These are phyloP conservation scores for Volucella zonaria DNA, from an alignment of 2,888 invertebrate species.

Conservation along the genomic window DNA sequence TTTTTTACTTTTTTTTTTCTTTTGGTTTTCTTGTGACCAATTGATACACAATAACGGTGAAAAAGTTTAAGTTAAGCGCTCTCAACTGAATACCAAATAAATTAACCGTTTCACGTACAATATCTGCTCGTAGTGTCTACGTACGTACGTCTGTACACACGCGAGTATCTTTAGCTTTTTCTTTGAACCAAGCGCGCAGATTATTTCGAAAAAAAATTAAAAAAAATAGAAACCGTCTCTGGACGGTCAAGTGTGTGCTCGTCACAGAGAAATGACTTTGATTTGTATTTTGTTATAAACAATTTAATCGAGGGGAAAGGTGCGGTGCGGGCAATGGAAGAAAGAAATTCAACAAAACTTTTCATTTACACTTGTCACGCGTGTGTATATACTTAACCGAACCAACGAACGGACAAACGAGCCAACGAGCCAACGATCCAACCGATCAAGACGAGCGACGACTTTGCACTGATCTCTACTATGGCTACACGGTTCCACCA, in stretches of 20 bases:
- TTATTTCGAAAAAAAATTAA: slow-evolving; percentile 38
- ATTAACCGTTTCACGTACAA: slow-evolving; percentile 71
- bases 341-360: slow-evolving; percentile 4
- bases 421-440: slow-evolving; percentile 29
- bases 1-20: not conserved
- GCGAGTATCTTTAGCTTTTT: slow-evolving; percentile 55
- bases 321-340: slow-evolving; percentile 14
- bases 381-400: slow-evolving; percentile 1
- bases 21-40: slow-evolving; percentile 48
- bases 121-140: slow-evolving; percentile 15
- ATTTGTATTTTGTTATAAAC: slow-evolving; percentile 32
- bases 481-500: slow-evolving; percentile 26
- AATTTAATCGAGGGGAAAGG: not conserved
- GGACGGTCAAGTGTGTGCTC: slow-evolving; percentile 25
- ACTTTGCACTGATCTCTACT: slow-evolving; percentile 65
- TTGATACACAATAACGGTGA: slow-evolving; percentile 68
- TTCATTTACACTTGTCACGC: slow-evolving; percentile 17
- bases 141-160: not conserved
- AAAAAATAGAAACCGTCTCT: slow-evolving; percentile 16
- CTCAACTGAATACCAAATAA: slow-evolving; percentile 64
- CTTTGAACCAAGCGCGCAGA: slow-evolving; percentile 54
- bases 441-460: slow-evolving; percentile 68
- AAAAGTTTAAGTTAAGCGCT: slow-evolving; percentile 54
- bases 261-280: slow-evolving; percentile 34
- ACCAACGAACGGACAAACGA: slow-evolving; percentile 3